These are phyloP conservation scores for Schizothorax lantsangensis DNA, from an alignment of 2,797 vertebrate species.

Conservation along the genomic window DNA sequence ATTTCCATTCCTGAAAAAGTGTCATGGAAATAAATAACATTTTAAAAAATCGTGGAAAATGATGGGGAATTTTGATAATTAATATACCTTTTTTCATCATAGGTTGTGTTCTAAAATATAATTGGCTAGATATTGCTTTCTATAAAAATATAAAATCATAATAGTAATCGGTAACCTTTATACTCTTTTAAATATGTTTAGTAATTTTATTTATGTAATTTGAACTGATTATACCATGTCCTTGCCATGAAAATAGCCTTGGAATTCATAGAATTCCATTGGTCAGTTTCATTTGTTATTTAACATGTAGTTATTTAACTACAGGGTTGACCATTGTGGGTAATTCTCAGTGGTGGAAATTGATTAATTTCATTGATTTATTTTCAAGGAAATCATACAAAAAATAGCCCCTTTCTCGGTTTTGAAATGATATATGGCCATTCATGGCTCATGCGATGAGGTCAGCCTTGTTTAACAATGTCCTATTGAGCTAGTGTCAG, in stretches of 20 bases:
- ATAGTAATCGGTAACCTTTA: neutral
- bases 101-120: neutral
- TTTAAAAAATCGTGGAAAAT: neutral
- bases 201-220: neutral
- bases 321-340: neutral
- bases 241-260: neutral
- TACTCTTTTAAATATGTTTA: neutral
- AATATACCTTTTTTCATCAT: neutral
- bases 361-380: neutral
- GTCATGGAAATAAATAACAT: neutral
- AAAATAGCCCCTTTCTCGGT: slow-evolving; percentile 66
- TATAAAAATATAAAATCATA: neutral
- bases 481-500: slow-evolving; percentile 72
- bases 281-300: neutral
- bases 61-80: neutral
- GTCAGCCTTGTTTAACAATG: slow-evolving; percentile 74
- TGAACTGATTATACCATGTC: neutral
- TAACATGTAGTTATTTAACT: neutral
- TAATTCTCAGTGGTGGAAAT: neutral
- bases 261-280: neutral
- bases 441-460: slow-evolving; percentile 74
- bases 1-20: neutral
- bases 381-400: slow-evolving; percentile 54
- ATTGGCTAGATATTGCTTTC: neutral
- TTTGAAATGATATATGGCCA: slow-evolving; percentile 66